Evolutionary conservation across 2,888 invertebrate genomes (phyloP).

Genomic region (Drosophila limbata): DNA sequence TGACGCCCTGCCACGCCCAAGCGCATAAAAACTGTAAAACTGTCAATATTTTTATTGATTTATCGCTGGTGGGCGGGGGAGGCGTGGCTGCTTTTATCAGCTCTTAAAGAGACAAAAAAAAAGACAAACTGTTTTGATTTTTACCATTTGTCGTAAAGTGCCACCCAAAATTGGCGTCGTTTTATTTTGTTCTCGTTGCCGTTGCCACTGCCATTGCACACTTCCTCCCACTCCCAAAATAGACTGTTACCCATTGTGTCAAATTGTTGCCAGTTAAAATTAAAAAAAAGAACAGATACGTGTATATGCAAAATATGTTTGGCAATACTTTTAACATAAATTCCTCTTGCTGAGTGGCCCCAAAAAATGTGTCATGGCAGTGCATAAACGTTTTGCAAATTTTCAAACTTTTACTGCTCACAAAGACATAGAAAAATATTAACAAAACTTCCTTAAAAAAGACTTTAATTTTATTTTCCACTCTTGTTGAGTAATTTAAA

Average conservation of each 20-base stretch:
- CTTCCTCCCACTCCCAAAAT: not conserved
- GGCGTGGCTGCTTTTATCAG: slow-evolving; percentile 22
- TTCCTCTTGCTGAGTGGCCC: slow-evolving; percentile 1
- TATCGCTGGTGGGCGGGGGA: slow-evolving; percentile 34
- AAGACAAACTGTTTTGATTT: slow-evolving; percentile 21
- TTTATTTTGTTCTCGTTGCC: slow-evolving; percentile 30
- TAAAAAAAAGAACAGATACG: slow-evolving; percentile 4
- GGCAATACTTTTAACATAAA: slow-evolving; percentile 29
- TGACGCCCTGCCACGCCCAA: slow-evolving; percentile 28
- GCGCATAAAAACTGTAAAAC: slow-evolving; percentile 47
- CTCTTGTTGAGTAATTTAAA: not conserved
- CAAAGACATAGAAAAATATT: not conserved
- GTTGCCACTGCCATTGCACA: too few relatives aligned
- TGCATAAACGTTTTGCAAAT: slow-evolving; percentile 26
- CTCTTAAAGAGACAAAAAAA: slow-evolving; percentile 23
- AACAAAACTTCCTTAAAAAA: not conserved
- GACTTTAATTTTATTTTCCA: too few relatives aligned
- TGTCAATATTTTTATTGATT: slow-evolving; percentile 77
- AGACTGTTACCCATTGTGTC: slow-evolving; percentile 16
- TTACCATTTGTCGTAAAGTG: slow-evolving; percentile 42
- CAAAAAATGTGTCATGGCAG: slow-evolving; percentile 17
- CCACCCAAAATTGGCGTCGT: slow-evolving; percentile 36
- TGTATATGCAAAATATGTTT: slow-evolving; percentile 41
- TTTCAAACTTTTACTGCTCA: slow-evolving; percentile 1
- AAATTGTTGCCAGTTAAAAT: slow-evolving; percentile 71